Percentiles rank a stretch among this genome's conserved stretches.
These are phyloP conservation scores for Heliocidaris tuberculata DNA, from an alignment of 35 echinoderm and acorn worm genomes.

Conservation along the genomic window DNA sequence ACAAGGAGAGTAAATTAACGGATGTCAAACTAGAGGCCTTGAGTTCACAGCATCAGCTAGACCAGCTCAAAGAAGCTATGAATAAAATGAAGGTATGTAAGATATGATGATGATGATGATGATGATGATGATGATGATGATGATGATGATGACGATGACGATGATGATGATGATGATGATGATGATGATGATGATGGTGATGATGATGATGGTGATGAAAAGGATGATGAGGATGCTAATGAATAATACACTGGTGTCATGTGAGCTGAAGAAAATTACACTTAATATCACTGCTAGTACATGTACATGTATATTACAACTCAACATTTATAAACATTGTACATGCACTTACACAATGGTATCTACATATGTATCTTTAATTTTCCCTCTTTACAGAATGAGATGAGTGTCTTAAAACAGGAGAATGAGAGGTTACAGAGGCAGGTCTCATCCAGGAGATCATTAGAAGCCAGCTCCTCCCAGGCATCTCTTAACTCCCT, in stretches of 20 bases:
- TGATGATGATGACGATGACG: not conserved
- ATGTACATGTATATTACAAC: not conserved
- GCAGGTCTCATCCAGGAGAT: conserved; percentile 62
- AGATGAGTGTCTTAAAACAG: conserved; percentile 85
- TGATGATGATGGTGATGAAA: not conserved
- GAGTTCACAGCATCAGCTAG: conserved; percentile 88
- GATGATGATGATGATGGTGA: not conserved
- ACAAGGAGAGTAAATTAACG: conserved; percentile 91
- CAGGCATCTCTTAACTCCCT: conserved; percentile 83
- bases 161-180: not conserved
- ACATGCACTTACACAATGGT: not conserved
- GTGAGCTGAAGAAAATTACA: not conserved
- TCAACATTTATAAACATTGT: not conserved
- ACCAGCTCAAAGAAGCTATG: conserved; percentile 93
- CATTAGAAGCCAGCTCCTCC: conserved; percentile 73
- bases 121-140: conserved; percentile 23
- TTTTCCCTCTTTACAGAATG: conserved; percentile 61
- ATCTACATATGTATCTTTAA: conserved; percentile 30
- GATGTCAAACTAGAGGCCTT: conserved; percentile 92
- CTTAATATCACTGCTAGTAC: not conserved
- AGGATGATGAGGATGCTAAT: not conserved
- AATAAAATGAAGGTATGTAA: conserved; percentile 93
- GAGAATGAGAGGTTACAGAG: conserved; percentile 93
- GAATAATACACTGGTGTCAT: not conserved
- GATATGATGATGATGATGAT: not conserved